Evolutionary conservation across 2,888 invertebrate genomes (phyloP).

Genomic region (Melangyna quadrimaculata): DNA sequence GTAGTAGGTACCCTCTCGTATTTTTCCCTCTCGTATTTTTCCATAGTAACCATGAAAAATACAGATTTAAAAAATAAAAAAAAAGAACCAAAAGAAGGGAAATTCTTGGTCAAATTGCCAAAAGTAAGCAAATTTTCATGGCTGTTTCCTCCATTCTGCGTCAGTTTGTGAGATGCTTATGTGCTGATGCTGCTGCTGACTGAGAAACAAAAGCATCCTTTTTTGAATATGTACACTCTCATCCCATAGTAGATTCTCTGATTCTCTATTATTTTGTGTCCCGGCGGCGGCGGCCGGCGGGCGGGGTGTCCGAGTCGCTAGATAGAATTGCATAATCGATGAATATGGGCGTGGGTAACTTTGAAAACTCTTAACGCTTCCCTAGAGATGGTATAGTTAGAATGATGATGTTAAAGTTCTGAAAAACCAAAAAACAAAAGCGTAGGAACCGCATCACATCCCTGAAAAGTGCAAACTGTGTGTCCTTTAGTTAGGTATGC

Average conservation of each 20-base stretch:
- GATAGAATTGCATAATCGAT: slow-evolving; percentile 69
- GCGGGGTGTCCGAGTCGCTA: slow-evolving; percentile 24
- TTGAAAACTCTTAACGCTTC: slow-evolving; percentile 56
- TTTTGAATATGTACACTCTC: slow-evolving; percentile 19
- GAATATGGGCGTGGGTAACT: slow-evolving; percentile 70
- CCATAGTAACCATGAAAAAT: slow-evolving; percentile 49
- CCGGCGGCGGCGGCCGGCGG: slow-evolving; percentile 10
- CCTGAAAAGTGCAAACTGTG: slow-evolving; percentile 50
- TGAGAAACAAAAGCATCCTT: slow-evolving; percentile 57
- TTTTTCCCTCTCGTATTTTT: neutral
- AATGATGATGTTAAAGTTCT: neutral
- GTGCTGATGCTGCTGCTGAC: slow-evolving; percentile 14
- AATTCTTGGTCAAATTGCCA: slow-evolving; percentile 58
- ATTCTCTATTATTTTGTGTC: slow-evolving; percentile 39
- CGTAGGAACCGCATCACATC: slow-evolving; percentile 38
- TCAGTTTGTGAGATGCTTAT: slow-evolving; percentile 28
- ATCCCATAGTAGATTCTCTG: neutral
- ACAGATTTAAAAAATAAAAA: slow-evolving; percentile 14
- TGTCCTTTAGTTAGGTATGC: neutral
- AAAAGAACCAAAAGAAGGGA: slow-evolving; percentile 20
- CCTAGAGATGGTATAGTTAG: slow-evolving; percentile 27
- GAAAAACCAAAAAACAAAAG: slow-evolving; percentile 1
- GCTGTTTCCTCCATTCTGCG: slow-evolving; percentile 32
- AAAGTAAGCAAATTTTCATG: slow-evolving; percentile 56
- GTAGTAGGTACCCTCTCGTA: neutral